Evolutionary conservation across 2,888 invertebrate species (phyloP).

Genomic region (Timema podura): DNA sequence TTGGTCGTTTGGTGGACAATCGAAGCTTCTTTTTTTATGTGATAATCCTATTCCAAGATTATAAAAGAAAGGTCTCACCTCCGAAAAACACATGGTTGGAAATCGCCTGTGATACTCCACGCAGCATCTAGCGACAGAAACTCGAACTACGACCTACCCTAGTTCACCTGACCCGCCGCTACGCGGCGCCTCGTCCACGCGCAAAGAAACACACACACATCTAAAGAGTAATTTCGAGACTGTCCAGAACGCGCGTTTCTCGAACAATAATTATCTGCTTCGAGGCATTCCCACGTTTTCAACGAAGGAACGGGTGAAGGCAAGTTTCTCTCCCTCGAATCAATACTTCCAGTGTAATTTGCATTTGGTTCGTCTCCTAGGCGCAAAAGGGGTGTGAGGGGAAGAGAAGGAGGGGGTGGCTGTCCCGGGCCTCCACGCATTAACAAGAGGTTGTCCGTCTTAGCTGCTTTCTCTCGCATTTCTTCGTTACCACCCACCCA

Average conservation of each 20-base stretch:
- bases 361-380: constrained; percentile 30
- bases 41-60: no score
- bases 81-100: no score
- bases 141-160: no score
- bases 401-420: no score
- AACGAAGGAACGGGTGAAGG: constrained; percentile 24
- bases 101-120: no score
- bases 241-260: constrained; percentile 26
- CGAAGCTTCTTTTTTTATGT: no score
- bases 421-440: constrained; percentile 23
- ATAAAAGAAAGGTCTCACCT: no score
- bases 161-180: no score
- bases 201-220: no score
- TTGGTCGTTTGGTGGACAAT: no score
- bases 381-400: constrained; percentile 16
- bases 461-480: constrained; percentile 14
- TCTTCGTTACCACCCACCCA: constrained; percentile 10
- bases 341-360: constrained; percentile 30
- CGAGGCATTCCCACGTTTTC: constrained; percentile 31
- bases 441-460: constrained; percentile 30
- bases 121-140: no score
- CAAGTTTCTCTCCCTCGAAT: constrained; percentile 24
- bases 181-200: no score
- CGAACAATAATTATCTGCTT: constrained; percentile 31
- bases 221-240: constrained; percentile 21